Conservation (phyloP, 2,888 invertebrate species). For the Epistrophella euchroma region DNA sequence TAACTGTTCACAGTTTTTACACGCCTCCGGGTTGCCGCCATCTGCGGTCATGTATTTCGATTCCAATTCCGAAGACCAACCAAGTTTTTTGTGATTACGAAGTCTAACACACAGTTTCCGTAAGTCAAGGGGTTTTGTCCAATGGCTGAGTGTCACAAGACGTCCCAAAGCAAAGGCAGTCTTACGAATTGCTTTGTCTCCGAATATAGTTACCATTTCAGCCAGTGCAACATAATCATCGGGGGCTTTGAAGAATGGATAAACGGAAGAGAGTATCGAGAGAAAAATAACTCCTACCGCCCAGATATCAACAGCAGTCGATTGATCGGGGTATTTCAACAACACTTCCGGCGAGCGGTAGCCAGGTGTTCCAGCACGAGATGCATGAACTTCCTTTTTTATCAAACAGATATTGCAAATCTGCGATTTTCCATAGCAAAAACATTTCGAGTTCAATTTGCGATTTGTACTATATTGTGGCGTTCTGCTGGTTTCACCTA, state of each 20-base stretch:
- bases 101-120: conserved; percentile 84
- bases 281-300: conserved; percentile 93
- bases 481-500: conserved; percentile 10
- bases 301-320: conserved; percentile 95
- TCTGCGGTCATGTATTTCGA: conserved; percentile 69
- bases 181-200: conserved; percentile 88
- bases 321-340: conserved; percentile 91
- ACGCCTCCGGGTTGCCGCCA: conserved; percentile 80
- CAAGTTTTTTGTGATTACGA: conserved; percentile 81
- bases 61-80: conserved; percentile 79
- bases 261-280: conserved; percentile 90
- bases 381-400: conserved; percentile 88
- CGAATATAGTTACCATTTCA: conserved; percentile 92
- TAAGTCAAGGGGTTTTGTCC: conserved; percentile 84
- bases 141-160: conserved; percentile 85
- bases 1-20: conserved; percentile 83
- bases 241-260: conserved; percentile 93
- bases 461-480: conserved; percentile 81
- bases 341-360: conserved; percentile 95
- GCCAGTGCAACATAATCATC: conserved; percentile 92
- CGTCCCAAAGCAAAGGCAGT: conserved; percentile 88
- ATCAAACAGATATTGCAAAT: conserved; percentile 88
- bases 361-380: conserved; percentile 95
- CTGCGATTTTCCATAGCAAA: conserved; percentile 88
- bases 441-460: conserved; percentile 84